A percentile compares a stretch with the other conserved stretches of the same genome.
phyloP scores from a whole-genome alignment of 2,113 vertebrate genomes.

The human (Homo sapiens) region DNA sequence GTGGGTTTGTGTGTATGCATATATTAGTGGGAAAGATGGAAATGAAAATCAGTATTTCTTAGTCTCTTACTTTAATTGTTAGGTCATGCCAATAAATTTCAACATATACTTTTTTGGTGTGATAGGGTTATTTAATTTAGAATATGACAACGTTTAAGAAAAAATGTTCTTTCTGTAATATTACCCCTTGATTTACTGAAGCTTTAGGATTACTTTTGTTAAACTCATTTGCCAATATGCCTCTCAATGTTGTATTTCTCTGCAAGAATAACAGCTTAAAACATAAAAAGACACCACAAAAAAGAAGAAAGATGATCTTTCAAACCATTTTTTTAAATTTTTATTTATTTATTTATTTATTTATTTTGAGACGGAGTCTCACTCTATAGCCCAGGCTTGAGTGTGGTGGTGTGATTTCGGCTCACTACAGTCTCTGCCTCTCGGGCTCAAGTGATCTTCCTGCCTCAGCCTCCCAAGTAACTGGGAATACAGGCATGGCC shows the following conservation, averaged over 20 bases:
- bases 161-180: not conserved
- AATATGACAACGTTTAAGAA: not conserved
- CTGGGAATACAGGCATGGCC: too few relatives aligned
- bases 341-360: too few relatives aligned
- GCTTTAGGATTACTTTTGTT: not conserved
- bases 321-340: too few relatives aligned
- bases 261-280: slow-evolving; percentile 24
- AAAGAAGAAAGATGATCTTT: not conserved
- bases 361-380: too few relatives aligned
- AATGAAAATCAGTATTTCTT: slow-evolving; percentile 7
- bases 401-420: too few relatives aligned
- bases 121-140: slow-evolving; percentile 20
- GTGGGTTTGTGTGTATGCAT: not conserved
- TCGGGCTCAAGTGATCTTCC: too few relatives aligned
- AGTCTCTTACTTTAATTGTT: not conserved
- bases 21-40: not conserved
- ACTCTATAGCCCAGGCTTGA: too few relatives aligned
- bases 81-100: not conserved
- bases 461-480: too few relatives aligned
- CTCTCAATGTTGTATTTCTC: not conserved
- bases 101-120: not conserved
- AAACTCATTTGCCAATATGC: not conserved
- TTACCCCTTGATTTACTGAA: slow-evolving; percentile 3
- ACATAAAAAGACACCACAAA: not conserved
- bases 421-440: too few relatives aligned